phyloP scores from a whole-genome alignment of 2,113 vertebrate genomes.

The Seriola quinqueradiata region DNA sequence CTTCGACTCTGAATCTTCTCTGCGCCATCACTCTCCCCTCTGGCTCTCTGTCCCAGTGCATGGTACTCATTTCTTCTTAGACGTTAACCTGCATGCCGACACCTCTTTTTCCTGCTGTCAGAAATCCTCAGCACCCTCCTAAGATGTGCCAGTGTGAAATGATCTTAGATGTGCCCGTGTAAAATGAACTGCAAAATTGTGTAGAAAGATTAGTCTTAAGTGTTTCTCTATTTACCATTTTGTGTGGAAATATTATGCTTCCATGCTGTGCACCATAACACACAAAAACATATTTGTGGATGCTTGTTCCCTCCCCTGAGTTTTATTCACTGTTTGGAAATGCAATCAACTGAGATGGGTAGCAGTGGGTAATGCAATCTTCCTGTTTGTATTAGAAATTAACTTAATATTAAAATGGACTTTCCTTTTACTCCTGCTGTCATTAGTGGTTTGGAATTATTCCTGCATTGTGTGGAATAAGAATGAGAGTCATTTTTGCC shows the following conservation, averaged over 20 bases:
- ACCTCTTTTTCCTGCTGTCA: slow-evolving; percentile 32
- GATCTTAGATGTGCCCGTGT: background rate
- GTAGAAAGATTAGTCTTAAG: slow-evolving; percentile 11
- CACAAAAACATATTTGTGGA: slow-evolving; percentile 17
- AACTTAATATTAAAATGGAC: slow-evolving; percentile 2
- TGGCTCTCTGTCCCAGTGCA: background rate
- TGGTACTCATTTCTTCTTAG: slow-evolving; percentile 12
- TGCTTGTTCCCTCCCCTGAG: background rate
- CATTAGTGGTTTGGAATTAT: slow-evolving; percentile 28
- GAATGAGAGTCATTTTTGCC: slow-evolving; percentile 2
- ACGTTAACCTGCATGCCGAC: slow-evolving; percentile 22
- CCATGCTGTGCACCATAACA: slow-evolving; percentile 5
- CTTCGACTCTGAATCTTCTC: background rate
- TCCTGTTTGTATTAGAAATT: slow-evolving; percentile 8
- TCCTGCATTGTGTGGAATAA: slow-evolving; percentile 8
- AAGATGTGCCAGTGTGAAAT: background rate
- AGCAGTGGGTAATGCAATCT: slow-evolving; percentile 19
- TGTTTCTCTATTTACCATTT: slow-evolving; percentile 26
- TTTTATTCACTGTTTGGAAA: slow-evolving; percentile 27
- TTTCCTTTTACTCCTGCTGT: slow-evolving; percentile 18
- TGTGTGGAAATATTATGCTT: slow-evolving; percentile 37
- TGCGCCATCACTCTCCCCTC: background rate
- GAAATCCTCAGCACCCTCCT: slow-evolving; percentile 7
- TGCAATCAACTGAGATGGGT: slow-evolving; percentile 24
- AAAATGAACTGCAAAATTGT: slow-evolving; percentile 34